Percentiles rank a stretch among this genome's conserved stretches.
These are phyloP conservation scores for Lagopus muta DNA, from an alignment of 2,113 vertebrate species.

Conservation along the genomic window DNA sequence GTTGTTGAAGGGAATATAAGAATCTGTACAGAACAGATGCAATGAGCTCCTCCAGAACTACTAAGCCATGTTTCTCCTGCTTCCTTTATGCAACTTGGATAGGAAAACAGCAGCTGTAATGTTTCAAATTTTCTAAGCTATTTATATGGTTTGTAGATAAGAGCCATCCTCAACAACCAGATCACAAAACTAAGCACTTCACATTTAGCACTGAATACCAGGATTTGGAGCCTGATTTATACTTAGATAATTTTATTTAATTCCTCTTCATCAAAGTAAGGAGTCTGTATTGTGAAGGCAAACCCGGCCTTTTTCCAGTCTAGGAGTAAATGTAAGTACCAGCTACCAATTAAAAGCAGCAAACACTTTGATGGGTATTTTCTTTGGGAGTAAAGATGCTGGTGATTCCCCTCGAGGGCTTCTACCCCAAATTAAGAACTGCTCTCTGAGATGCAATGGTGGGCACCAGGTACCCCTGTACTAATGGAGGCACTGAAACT, in stretches of 20 bases:
- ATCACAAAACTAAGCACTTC: not conserved
- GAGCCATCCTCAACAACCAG: not conserved
- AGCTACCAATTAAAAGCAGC: not conserved
- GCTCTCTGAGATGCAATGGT: not conserved
- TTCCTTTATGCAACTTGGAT: not conserved
- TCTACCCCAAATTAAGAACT: not conserved
- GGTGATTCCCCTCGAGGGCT: not conserved
- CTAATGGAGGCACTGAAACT: not conserved
- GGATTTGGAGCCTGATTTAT: not conserved
- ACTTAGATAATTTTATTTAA: not conserved
- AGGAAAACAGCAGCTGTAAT: not conserved
- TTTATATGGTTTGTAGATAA: not conserved
- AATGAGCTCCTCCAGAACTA: not conserved
- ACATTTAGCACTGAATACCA: not conserved
- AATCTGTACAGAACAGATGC: not conserved
- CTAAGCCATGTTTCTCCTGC: not conserved
- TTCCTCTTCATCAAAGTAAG: not conserved
- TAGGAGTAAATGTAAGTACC: not conserved
- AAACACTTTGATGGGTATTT: not conserved
- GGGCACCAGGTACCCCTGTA: not conserved
- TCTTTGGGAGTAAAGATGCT: not conserved
- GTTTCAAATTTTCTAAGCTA: not conserved
- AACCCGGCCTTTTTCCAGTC: not conserved
- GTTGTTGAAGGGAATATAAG: not conserved
- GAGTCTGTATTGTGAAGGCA: not conserved